Conservation (phyloP, 2,888 invertebrate species). For the Tetropium fuscum region DNA sequence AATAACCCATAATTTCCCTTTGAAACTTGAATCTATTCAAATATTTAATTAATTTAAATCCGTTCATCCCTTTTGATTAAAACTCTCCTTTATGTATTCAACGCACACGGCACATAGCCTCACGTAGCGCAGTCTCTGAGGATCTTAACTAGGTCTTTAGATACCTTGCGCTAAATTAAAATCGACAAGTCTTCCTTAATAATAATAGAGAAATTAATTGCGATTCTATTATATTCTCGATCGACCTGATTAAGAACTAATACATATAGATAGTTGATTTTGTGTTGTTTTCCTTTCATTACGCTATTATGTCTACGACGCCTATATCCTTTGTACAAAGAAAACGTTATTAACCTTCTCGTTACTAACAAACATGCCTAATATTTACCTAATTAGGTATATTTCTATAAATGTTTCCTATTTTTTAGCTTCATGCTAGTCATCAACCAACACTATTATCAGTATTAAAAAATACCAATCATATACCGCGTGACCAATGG, state of each 20-base stretch:
- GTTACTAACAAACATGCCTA: too few species aligned
- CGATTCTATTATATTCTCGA: constrained; percentile 1
- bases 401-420: too few species aligned
- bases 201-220: constrained; percentile 14
- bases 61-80: constrained; percentile 50
- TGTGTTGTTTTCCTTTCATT: neutral
- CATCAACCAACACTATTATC: too few species aligned
- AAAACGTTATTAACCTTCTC: too few species aligned
- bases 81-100: constrained; percentile 49
- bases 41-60: constrained; percentile 53
- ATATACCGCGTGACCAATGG: too few species aligned
- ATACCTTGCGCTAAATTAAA: constrained; percentile 34
- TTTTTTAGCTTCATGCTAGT: too few species aligned
- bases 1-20: constrained; percentile 51
- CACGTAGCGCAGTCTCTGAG: constrained; percentile 41
- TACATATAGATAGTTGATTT: neutral
- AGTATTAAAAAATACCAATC: too few species aligned
- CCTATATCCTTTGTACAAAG: too few species aligned
- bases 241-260: neutral
- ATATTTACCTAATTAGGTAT: too few species aligned
- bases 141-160: constrained; percentile 32
- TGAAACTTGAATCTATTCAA: constrained; percentile 48
- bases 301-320: too few species aligned
- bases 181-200: constrained; percentile 11
- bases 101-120: constrained; percentile 33